Percentiles rank a stretch among this genome's conserved stretches.
Evolutionary conservation across 2,797 vertebrate genomes (phyloP).

Genomic region (Chelmon rostratus): DNA sequence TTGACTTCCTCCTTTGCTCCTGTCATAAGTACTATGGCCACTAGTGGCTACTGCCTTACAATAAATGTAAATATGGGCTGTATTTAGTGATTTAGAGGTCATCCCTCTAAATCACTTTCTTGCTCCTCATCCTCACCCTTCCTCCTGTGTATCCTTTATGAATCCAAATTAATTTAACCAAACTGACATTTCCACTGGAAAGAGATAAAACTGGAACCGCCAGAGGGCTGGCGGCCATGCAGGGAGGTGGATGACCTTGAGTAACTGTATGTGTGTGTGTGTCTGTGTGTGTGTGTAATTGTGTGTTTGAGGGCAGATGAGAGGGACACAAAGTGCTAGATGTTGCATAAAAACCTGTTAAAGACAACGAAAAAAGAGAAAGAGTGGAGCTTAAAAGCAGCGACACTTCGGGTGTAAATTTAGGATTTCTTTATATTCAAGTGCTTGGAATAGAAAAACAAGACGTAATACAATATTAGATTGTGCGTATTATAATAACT

Average conservation of each 20-base stretch:
- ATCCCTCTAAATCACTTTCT: not conserved
- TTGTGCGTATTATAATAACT: not conserved
- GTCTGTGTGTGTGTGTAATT: conserved; percentile 3
- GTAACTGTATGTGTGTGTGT: conserved; percentile 19
- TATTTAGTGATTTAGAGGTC: no score
- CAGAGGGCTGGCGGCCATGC: not conserved
- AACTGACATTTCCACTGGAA: conserved; percentile 46
- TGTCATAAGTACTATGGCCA: no score
- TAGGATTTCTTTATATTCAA: not conserved
- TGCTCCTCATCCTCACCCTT: not conserved
- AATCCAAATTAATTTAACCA: conserved; percentile 38
- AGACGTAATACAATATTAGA: not conserved
- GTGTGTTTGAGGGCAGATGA: not conserved
- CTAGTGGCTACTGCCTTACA: no score
- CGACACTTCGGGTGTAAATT: not conserved
- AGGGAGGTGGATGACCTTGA: conserved; percentile 14
- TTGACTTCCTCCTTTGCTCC: no score
- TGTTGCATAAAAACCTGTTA: not conserved
- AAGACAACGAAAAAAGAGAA: not conserved
- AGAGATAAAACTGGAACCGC: conserved; percentile 48
- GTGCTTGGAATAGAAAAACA: not conserved
- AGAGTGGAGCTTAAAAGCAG: not conserved
- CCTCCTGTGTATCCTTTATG: conserved; percentile 3
- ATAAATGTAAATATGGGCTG: no score
- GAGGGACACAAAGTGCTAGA: not conserved